These are phyloP conservation scores for Anas platyrhynchos DNA, from an alignment of 2,113 vertebrate genomes.

Conservation along the genomic window DNA sequence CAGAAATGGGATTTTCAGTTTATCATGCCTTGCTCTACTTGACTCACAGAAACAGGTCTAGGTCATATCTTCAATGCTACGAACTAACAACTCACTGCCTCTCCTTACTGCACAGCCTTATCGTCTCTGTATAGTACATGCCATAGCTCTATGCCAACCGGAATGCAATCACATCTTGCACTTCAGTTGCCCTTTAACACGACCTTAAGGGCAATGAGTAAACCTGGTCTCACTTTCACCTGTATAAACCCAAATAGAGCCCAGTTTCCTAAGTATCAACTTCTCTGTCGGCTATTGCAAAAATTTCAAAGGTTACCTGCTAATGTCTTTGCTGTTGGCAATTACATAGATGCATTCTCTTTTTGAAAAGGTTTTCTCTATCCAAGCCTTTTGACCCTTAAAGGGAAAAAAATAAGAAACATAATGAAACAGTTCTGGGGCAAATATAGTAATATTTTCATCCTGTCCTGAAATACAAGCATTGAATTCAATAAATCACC, in stretches of 20 bases:
- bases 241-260: neutral
- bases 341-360: slow-evolving; percentile 91
- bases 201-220: neutral
- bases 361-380: slow-evolving; percentile 94
- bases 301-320: slow-evolving; percentile 79
- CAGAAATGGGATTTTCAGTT: too few relatives aligned
- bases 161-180: neutral
- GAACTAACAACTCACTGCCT: neutral
- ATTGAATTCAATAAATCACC: neutral
- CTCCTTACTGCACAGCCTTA: neutral
- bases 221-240: neutral
- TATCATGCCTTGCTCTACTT: too few relatives aligned
- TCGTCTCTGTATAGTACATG: neutral
- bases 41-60: too few relatives aligned
- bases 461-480: neutral
- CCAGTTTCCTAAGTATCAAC: neutral
- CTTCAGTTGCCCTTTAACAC: neutral
- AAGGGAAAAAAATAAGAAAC: neutral
- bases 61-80: neutral
- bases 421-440: neutral
- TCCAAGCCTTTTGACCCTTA: slow-evolving; percentile 93
- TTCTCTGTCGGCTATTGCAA: neutral
- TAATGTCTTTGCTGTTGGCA: slow-evolving; percentile 87
- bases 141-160: neutral
- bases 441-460: neutral